A percentile compares a stretch with the other conserved stretches of the same genome.
Conservation (phyloP, 2,888 invertebrate genomes). For the Meganola albula region DNA sequence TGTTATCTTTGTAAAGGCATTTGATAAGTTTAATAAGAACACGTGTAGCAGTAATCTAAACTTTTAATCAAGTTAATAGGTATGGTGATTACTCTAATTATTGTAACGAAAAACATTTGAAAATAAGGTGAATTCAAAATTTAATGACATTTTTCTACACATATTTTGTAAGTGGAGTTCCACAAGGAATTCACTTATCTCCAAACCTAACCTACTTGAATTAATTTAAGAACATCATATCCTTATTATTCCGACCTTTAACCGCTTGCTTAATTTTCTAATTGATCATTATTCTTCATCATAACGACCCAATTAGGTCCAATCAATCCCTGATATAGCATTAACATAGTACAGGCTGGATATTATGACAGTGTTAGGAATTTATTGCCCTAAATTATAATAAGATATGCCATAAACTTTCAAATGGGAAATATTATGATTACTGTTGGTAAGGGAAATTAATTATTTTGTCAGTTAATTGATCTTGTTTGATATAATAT, state of each 20-base stretch:
- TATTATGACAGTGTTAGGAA: conserved; percentile 51
- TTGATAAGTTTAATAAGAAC: conserved; percentile 6
- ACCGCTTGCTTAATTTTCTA: conserved; percentile 61
- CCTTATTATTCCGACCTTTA: conserved; percentile 44
- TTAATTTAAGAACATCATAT: conserved; percentile 42
- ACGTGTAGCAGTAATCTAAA: too few relatives aligned
- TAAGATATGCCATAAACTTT: conserved; percentile 40
- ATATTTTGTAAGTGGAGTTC: too few relatives aligned
- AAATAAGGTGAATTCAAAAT: too few relatives aligned
- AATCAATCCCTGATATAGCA: conserved; percentile 64
- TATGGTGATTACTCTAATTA: too few relatives aligned
- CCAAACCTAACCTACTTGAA: conserved; percentile 25
- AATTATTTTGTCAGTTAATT: conserved; percentile 34
- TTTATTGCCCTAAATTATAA: conserved; percentile 43
- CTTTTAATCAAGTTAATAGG: too few relatives aligned
- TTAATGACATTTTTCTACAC: too few relatives aligned
- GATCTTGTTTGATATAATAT: conserved; percentile 10
- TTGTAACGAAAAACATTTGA: too few relatives aligned
- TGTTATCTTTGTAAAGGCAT: conserved; percentile 7
- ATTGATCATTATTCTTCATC: conserved; percentile 67
- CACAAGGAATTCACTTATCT: conserved; percentile 32
- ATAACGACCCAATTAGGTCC: conserved; percentile 67
- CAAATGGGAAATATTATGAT: conserved; percentile 44
- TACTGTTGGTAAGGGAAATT: conserved; percentile 40
- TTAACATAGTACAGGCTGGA: conserved; percentile 53